These are phyloP conservation scores for Chunga burmeisteri DNA, from an alignment of 2,113 vertebrate species.

Conservation along the genomic window DNA sequence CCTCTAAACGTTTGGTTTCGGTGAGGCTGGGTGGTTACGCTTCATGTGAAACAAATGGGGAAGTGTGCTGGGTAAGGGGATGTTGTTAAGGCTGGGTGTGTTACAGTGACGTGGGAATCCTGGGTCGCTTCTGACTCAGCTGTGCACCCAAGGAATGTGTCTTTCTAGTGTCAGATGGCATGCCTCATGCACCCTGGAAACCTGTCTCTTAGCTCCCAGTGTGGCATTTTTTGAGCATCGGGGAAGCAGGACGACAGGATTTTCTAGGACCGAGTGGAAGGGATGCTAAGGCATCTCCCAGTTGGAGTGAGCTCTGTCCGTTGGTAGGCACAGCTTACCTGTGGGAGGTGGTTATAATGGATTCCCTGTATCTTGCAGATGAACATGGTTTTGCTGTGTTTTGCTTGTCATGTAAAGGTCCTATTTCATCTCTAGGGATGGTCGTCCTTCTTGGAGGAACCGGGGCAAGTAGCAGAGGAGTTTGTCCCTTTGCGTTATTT, in stretches of 20 bases:
- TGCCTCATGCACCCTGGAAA: not conserved
- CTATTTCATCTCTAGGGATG: not conserved
- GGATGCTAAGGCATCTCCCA: not conserved
- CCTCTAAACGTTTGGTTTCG: not conserved
- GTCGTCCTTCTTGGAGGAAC: not conserved
- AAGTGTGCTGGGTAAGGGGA: not conserved
- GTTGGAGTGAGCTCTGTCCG: not conserved
- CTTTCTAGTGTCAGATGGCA: not conserved
- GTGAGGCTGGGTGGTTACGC: not conserved
- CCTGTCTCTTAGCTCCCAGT: not conserved
- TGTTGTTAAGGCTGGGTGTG: not conserved
- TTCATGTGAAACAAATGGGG: not conserved
- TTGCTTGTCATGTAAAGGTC: not conserved
- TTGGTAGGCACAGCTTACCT: not conserved
- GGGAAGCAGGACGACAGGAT: not conserved
- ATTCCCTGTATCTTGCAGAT: not conserved
- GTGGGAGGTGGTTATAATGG: not conserved
- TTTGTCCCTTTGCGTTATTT: not conserved
- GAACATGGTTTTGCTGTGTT: not conserved
- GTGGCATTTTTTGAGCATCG: not conserved
- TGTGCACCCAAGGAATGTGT: not conserved
- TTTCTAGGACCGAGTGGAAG: not conserved
- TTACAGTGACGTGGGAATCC: not conserved
- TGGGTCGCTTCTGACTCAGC: not conserved
- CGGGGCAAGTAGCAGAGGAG: not conserved